Base-by-base conservation (phyloP, 64 coral and sea anemone genomes). In the Pocillopora verrucosa region DNA sequence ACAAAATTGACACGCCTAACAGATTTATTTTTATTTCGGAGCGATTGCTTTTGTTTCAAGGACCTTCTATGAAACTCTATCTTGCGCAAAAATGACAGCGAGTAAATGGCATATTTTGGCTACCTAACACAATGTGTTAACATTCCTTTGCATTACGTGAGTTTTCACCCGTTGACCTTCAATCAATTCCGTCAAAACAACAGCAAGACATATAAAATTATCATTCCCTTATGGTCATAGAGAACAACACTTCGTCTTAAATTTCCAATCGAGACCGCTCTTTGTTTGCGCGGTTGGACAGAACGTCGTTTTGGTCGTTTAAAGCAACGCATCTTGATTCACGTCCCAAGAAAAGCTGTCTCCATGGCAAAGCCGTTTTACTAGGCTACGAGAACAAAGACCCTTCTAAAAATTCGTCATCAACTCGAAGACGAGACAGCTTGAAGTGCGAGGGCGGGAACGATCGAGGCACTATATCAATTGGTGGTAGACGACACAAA, bases 401-500 rank as follows among this genome's bases (percentile, higher is more conserved):
- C 65, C 19, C 65, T 69, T 69, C 20, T 69, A 24, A 69, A 19
- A 26, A 63, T 69, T 69, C 65, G 56, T 70, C 70, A 51, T 56
- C 36, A 72, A 24, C 80, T 83, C 16, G 15, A 56, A 14, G 12
- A 22, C 12, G 63, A 38, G 82, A 84, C 82, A 84, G 82, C 25
- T 24, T 84, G 63, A 84, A 84, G 82, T 70, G 82, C 64, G 64
- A 84, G 65, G 82, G 82, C 82, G 82, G 76, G 82, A 70, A 63
- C 56, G 56, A 51, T 51, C 41, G 41, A 51, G 3, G 41, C 41
- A 58, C 61, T 36, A 70, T 58, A 72, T 70, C 67, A 72, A 51
- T 84, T 12, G 51, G 67, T 15, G 14, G 38, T 70, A 24, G 9
- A 84, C 65, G 61, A 84, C 82, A 84, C 67, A 84, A 41, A 20